Evolutionary conservation across 1,140 invertebrate genomes (phyloP).

Genomic region (Scaptomyza pallida): DNA sequence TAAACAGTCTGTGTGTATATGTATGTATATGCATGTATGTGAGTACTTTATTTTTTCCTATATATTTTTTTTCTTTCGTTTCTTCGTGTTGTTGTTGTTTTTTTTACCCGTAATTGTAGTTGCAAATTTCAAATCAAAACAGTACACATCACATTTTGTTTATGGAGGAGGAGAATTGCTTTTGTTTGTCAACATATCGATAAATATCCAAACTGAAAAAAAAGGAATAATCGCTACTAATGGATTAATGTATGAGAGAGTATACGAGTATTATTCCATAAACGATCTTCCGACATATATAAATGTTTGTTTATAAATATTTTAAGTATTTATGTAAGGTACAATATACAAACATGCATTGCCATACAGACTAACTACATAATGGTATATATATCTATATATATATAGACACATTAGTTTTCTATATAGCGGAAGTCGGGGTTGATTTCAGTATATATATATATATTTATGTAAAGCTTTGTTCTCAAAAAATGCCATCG

Average conservation of each 20-base stretch:
- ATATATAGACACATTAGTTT: conserved; percentile 39
- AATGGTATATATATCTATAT: conserved; percentile 12
- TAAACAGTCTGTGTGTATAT: conserved; percentile 42
- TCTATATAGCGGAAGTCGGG: conserved; percentile 49
- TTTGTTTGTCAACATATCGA: background rate
- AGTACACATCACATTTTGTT: conserved; percentile 45
- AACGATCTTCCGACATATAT: conserved; percentile 26
- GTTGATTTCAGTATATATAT: conserved; percentile 28
- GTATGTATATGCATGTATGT: conserved; percentile 17
- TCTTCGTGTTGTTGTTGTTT: conserved; percentile 28
- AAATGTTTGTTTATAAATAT: background rate
- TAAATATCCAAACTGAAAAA: background rate
- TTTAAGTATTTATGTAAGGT: conserved; percentile 31
- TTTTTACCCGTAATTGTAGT: conserved; percentile 76
- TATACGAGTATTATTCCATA: conserved; percentile 24
- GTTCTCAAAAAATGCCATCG: conserved; percentile 38
- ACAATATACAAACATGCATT: conserved; percentile 53
- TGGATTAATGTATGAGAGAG: background rate
- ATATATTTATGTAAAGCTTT: conserved; percentile 43
- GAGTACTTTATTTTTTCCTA: conserved; percentile 9
- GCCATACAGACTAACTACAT: conserved; percentile 39
- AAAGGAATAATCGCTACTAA: background rate
- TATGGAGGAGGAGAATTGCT: conserved; percentile 22
- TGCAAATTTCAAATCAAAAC: conserved; percentile 54
- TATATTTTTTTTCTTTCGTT: conserved; percentile 36